Evolutionary conservation across 2,888 invertebrate species (phyloP).

Genomic region (Zonitis immaculata): DNA sequence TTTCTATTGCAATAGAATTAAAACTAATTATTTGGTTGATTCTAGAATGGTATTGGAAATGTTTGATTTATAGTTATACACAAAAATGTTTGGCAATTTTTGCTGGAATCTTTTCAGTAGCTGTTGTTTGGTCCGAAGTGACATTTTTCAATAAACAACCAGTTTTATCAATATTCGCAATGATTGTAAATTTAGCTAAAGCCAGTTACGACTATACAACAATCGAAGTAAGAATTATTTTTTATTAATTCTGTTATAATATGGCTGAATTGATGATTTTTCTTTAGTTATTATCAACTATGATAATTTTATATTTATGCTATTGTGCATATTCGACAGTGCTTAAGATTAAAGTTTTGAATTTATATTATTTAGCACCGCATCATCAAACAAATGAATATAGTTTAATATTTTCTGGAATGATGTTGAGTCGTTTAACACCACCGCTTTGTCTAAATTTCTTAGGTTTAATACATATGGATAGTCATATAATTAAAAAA

Average conservation of each 20-base stretch:
- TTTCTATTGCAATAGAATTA: neutral
- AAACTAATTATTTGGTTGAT: neutral
- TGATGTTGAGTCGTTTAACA: constrained; percentile 95
- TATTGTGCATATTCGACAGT: constrained; percentile 98
- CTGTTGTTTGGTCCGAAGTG: constrained; percentile 99
- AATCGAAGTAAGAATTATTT: constrained; percentile 70
- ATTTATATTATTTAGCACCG: constrained; percentile 94
- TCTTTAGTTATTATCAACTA: constrained; percentile 78
- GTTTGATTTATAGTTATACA: constrained; percentile 71
- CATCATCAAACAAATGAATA: constrained; percentile 99
- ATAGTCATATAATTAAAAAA: constrained; percentile 84
- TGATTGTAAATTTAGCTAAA: constrained; percentile 79
- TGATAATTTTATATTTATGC: constrained; percentile 91
- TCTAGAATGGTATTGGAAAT: constrained; percentile 96
- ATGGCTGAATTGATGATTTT: neutral
- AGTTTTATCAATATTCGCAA: constrained; percentile 94
- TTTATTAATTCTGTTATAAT: neutral
- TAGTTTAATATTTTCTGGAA: constrained; percentile 96
- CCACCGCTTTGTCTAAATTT: constrained; percentile 99
- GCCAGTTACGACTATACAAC: constrained; percentile 84
- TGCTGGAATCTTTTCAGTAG: constrained; percentile 73
- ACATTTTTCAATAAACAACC: constrained; percentile 94
- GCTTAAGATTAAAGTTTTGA: constrained; percentile 90
- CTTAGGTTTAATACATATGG: constrained; percentile 95
- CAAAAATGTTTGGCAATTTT: constrained; percentile 67